Percentiles rank a stretch among this genome's conserved stretches.
phyloP scores from a whole-genome alignment of 2,797 vertebrate genomes.

The Acomys russatus region DNA sequence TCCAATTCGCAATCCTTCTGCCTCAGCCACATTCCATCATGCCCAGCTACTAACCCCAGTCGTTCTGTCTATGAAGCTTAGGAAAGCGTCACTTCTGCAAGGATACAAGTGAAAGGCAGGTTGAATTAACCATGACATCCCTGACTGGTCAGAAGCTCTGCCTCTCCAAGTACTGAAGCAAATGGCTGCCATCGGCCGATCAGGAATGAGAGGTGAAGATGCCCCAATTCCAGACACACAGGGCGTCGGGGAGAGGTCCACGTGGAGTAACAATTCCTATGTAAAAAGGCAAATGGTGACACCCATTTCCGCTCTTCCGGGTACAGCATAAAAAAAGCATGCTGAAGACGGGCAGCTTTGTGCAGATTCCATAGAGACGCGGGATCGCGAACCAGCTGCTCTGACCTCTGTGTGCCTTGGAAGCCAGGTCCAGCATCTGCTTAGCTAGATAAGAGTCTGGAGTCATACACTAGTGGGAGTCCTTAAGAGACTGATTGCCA shows the following conservation, averaged over 20 bases:
- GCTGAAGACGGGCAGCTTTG: not conserved
- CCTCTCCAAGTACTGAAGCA: not conserved
- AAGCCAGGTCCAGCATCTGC: not conserved
- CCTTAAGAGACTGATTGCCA: not conserved
- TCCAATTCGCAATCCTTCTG: not conserved
- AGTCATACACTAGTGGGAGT: not conserved
- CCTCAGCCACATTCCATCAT: not conserved
- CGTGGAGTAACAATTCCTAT: not conserved
- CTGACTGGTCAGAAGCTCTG: not conserved
- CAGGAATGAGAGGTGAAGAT: not conserved
- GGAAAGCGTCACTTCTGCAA: not conserved
- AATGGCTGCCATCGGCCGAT: not conserved
- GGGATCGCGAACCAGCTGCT: not conserved
- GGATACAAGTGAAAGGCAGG: not conserved
- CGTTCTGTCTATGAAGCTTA: not conserved
- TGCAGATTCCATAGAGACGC: not conserved
- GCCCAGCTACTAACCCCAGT: not conserved
- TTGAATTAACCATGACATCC: accelerated
- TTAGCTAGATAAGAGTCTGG: not conserved
- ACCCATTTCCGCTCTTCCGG: not conserved
- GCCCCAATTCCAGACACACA: not conserved
- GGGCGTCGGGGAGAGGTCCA: not conserved
- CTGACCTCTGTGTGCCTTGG: not conserved
- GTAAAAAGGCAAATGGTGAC: not conserved
- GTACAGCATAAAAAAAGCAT: not conserved